Evolutionary conservation across 2,888 invertebrate species (phyloP), one percentile per base, ranked within the genome.

Genomic region (Galerucella calmariensis): DNA sequence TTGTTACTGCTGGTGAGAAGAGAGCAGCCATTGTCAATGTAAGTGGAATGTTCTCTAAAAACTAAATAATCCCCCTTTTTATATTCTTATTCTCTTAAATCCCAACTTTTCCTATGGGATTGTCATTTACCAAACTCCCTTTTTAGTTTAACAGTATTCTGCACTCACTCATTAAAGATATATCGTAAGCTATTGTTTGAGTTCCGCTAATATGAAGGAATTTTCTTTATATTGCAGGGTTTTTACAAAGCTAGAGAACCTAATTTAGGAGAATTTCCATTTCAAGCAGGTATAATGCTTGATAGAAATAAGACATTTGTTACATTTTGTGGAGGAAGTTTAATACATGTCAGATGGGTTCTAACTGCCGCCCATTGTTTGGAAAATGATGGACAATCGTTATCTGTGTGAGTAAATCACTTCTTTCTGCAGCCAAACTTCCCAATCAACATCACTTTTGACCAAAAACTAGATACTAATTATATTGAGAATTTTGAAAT

Each of bases 331-430:
- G 87, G 87, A 27, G 87, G 87, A 56, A 87, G 86, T 77, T 81
- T 87, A 69, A 86, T 87, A 77, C 86, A 87, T 77, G 85, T 85
- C n/a, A 77, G 78, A 77, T 87, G 87, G 87, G 78, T 87, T 58
- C 77, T 87, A 77, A 87, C 86, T 69, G 87, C 87, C 9, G 87
- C 87, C 11, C 87, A 87, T 79, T 87, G 87, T 78, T 84, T 87
- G 53, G 86, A 86, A 79, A 79, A 86, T 63, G 84, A 86, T 77
- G 82, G 79, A 46, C 79, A 84, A 65, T 81, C 81, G 14, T 78
- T 85, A 75, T 83, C 85, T 80, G 77, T 84, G 87, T 87, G 83
- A 84, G 82, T 73, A 3, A 41, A 41, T 41, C 8, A 9, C 35
- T 6, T 35, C 35, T 41, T 41, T 41, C 8, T 41, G 8, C 35